Conservation (phyloP, 2,888 invertebrate species). For the Drosophila paracracens region DNA sequence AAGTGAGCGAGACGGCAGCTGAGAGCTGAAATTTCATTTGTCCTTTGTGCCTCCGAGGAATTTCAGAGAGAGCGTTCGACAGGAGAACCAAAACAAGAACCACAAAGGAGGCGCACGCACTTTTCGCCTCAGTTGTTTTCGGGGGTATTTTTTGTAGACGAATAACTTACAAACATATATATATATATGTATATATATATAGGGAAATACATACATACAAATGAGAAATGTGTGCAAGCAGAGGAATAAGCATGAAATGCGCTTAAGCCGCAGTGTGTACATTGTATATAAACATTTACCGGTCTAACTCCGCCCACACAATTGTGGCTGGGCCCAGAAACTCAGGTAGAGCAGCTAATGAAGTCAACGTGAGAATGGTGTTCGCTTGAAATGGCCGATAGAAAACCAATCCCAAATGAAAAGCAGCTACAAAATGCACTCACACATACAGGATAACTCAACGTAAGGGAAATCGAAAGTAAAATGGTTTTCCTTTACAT, state of each 20-base stretch:
- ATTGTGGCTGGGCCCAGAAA: neutral
- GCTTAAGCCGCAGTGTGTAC: neutral
- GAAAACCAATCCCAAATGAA: neutral
- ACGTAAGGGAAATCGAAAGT: neutral
- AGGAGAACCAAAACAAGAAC: neutral
- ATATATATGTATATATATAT: neutral
- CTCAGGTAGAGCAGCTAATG: constrained; percentile 6
- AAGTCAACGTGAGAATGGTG: neutral
- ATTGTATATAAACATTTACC: neutral
- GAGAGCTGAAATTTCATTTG: constrained; percentile 74
- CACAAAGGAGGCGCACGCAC: constrained; percentile 56
- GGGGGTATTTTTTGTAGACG: constrained; percentile 28
- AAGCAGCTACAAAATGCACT: neutral
- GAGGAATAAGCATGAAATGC: neutral
- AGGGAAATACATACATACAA: neutral
- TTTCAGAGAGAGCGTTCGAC: constrained; percentile 2
- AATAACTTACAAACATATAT: neutral
- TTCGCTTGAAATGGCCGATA: neutral
- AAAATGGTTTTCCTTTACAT: neutral
- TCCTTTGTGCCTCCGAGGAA: constrained; percentile 49
- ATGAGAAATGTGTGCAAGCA: neutral
- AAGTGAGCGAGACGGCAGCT: constrained; percentile 67
- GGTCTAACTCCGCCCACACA: constrained; percentile 27
- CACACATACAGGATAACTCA: neutral
- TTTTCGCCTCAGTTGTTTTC: constrained; percentile 39